phyloP scores from a whole-genome alignment of 2,113 vertebrate genomes.

The Tetraodon nigroviridis region DNA sequence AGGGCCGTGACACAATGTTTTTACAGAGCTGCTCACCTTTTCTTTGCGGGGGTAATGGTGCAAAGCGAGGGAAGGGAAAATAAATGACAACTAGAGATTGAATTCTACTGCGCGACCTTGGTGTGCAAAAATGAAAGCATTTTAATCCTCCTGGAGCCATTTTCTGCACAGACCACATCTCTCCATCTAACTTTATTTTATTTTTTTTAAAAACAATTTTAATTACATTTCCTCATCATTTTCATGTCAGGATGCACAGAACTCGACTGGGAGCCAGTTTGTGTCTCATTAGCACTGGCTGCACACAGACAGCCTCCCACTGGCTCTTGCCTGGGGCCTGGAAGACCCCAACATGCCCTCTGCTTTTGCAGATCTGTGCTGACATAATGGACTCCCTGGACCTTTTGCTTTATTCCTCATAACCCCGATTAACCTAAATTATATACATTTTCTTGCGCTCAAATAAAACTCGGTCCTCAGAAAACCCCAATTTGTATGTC shows the following conservation, averaged over 20 bases:
- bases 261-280: not conserved
- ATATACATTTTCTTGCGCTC: too few species aligned
- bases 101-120: not conserved
- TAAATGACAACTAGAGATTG: too few species aligned
- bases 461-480: too few species aligned
- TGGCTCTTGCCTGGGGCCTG: slow-evolving; percentile 2
- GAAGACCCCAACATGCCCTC: not conserved
- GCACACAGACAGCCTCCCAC: not conserved
- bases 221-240: too few species aligned
- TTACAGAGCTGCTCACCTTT: slow-evolving; percentile 41
- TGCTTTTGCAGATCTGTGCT: not conserved
- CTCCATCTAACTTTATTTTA: too few species aligned
- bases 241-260: not conserved
- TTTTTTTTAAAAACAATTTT: too few species aligned
- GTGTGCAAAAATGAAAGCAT: slow-evolving; percentile 3
- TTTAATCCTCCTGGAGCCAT: slow-evolving; percentile 6
- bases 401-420: not conserved
- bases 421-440: too few species aligned
- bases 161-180: too few species aligned
- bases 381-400: not conserved
- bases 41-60: slow-evolving; percentile 10
- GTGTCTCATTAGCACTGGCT: slow-evolving; percentile 7
- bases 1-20: slow-evolving; percentile 36
- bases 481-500: too few species aligned
- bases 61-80: slow-evolving; percentile 2